These are phyloP conservation scores for Formica selysi DNA, from an alignment of 1,140 invertebrate species.

Conservation along the genomic window DNA sequence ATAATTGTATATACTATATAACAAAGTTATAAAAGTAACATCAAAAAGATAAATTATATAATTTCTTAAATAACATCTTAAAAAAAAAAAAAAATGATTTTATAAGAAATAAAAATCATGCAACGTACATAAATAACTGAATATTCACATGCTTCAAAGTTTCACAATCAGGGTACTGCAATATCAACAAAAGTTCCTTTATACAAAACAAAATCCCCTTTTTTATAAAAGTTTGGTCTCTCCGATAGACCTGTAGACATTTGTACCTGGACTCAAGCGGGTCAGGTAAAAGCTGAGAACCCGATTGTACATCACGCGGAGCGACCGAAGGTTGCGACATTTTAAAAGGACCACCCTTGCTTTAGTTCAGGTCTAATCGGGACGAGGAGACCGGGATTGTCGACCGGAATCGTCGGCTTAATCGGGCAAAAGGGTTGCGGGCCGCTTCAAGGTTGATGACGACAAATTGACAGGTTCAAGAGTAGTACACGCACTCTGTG, in stretches of 20 bases:
- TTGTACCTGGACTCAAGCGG: constrained; percentile 8
- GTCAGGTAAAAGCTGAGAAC: constrained; percentile 1
- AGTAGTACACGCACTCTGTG: constrained; percentile 29
- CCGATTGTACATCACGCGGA: neutral
- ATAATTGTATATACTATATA: no score
- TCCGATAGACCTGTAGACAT: neutral
- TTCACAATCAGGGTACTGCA: neutral
- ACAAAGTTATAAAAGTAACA: neutral
- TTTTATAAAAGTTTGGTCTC: neutral
- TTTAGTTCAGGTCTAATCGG: neutral
- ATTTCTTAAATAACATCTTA: neutral
- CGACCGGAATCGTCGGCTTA: neutral
- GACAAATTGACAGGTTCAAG: constrained; percentile 53
- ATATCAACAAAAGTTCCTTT: neutral
- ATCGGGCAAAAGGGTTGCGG: constrained; percentile 21
- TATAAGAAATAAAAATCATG: neutral
- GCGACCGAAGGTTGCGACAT: constrained; percentile 19
- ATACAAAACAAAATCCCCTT: neutral
- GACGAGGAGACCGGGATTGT: neutral
- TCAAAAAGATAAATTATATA: neutral
- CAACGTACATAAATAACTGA: neutral
- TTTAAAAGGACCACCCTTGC: neutral
- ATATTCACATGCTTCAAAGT: constrained; percentile 2
- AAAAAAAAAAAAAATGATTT: neutral
- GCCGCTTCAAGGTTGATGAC: constrained; percentile 26